Conservation (phyloP, 2,113 vertebrate genomes). For the Cyprichromis sp. region DNA sequence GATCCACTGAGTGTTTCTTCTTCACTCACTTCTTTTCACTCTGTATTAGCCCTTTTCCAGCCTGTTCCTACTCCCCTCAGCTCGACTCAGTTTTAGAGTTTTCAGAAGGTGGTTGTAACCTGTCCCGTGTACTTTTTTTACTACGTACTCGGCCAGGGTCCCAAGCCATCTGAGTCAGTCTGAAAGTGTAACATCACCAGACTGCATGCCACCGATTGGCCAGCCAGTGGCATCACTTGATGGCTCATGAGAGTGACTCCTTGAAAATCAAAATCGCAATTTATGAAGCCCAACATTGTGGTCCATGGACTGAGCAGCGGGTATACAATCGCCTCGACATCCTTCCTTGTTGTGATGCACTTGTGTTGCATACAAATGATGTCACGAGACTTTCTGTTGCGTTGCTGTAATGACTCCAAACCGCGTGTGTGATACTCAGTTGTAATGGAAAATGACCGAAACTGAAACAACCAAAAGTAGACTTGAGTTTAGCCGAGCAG, state of each 20-base stretch:
- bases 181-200: background rate
- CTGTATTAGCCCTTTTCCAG: background rate
- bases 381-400: rapidly evolving
- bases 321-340: background rate
- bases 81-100: background rate
- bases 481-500: rapidly evolving
- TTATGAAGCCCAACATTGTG: background rate
- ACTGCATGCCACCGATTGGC: background rate
- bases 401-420: background rate
- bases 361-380: background rate
- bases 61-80: background rate
- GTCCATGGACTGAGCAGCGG: background rate
- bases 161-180: background rate
- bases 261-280: background rate
- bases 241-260: background rate
- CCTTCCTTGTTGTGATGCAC: background rate
- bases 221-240: background rate
- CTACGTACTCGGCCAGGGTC: background rate
- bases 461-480: background rate
- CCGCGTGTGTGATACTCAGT: rapidly evolving
- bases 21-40: background rate
- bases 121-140: background rate
- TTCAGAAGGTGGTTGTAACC: rapidly evolving
- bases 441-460: background rate
- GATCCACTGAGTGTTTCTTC: background rate